Conservation (phyloP, 2,888 invertebrate genomes). For the Drosophila fulvimacula region DNA sequence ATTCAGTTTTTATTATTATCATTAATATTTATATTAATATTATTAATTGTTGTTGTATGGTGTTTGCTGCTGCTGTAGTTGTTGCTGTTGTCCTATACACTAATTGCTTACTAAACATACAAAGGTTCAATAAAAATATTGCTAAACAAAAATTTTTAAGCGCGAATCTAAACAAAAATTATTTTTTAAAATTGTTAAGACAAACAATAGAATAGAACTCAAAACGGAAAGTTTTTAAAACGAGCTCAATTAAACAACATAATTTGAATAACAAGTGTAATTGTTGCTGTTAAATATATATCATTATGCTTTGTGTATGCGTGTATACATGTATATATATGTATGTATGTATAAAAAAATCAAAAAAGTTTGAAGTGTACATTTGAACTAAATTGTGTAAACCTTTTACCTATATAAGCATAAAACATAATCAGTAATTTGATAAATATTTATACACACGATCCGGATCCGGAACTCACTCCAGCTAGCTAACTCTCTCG, state of each 20-base stretch:
- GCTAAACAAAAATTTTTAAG: slow-evolving; percentile 51
- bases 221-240: slow-evolving; percentile 2
- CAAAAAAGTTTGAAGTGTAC: slow-evolving; percentile 60
- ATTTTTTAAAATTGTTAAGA: slow-evolving; percentile 11
- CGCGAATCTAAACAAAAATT: slow-evolving; percentile 29
- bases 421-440: slow-evolving; percentile 71
- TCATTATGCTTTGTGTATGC: slow-evolving; percentile 22
- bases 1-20: slow-evolving; percentile 30
- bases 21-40: slow-evolving; percentile 19
- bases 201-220: slow-evolving; percentile 29
- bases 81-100: slow-evolving; percentile 35
- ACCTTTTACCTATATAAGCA: slow-evolving; percentile 68
- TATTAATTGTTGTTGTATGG: slow-evolving; percentile 17
- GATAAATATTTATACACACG: slow-evolving; percentile 69
- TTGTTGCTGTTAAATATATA: slow-evolving; percentile 23
- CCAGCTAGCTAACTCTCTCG: slow-evolving; percentile 24
- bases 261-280: slow-evolving; percentile 16
- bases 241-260: slow-evolving; percentile 26
- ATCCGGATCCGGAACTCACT: slow-evolving; percentile 35
- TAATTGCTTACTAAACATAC: slow-evolving; percentile 51
- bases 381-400: slow-evolving; percentile 79
- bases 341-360: slow-evolving; percentile 37
- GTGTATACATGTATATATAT: slow-evolving; percentile 13
- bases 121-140: slow-evolving; percentile 38
- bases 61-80: slow-evolving; percentile 10